phyloP scores from a whole-genome alignment of 2,888 invertebrate species.

The Drosophila mettleri region DNA sequence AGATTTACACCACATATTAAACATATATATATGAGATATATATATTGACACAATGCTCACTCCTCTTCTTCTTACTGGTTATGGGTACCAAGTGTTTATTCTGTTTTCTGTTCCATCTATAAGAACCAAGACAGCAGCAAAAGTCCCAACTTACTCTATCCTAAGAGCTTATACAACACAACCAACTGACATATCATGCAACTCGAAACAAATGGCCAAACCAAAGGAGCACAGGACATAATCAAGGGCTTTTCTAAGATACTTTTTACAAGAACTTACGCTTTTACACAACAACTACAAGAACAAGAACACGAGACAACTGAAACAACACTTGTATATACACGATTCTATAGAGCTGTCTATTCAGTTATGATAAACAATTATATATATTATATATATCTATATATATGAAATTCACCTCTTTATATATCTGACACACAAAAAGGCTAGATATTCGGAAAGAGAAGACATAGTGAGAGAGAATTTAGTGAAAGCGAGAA shows the following conservation, averaged over 20 bases:
- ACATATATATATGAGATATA: slow-evolving; percentile 43
- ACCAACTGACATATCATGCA: slow-evolving; percentile 41
- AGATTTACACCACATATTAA: slow-evolving; percentile 41
- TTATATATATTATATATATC: slow-evolving; percentile 27
- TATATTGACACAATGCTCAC: slow-evolving; percentile 49
- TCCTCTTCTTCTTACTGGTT: slow-evolving; percentile 52
- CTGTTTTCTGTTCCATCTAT: slow-evolving; percentile 18
- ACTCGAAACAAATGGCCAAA: slow-evolving; percentile 60
- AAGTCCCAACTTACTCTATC: slow-evolving; percentile 39
- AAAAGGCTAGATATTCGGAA: neutral
- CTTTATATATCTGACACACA: slow-evolving; percentile 33
- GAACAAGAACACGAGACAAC: slow-evolving; percentile 31
- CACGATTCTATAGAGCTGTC: slow-evolving; percentile 58
- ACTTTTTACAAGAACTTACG: slow-evolving; percentile 72
- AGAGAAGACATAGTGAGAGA: neutral
- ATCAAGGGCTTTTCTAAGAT: slow-evolving; percentile 70
- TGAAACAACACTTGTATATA: slow-evolving; percentile 65
- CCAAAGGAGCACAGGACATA: slow-evolving; percentile 47
- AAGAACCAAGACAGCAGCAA: slow-evolving; percentile 31
- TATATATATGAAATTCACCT: slow-evolving; percentile 30
- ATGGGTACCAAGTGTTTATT: slow-evolving; percentile 56
- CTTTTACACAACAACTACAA: slow-evolving; percentile 27
- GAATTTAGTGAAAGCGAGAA: neutral
- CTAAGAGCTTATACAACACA: slow-evolving; percentile 67
- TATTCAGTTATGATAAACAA: slow-evolving; percentile 23